Base-by-base conservation (phyloP, 2,888 invertebrate species). In the Gryllus longicercus region DNA sequence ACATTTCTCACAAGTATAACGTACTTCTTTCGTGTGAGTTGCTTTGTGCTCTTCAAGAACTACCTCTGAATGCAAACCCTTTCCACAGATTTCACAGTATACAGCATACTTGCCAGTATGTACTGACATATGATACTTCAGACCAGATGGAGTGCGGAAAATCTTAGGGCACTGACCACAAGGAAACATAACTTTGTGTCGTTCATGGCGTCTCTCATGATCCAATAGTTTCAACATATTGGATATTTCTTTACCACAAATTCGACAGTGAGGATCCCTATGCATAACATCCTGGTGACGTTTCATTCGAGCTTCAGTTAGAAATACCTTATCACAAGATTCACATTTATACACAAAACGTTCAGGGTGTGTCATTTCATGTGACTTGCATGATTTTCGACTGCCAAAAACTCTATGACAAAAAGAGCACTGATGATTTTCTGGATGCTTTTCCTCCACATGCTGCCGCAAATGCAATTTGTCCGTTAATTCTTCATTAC, bases 1-100 rank as follows among this genome's bases (percentile, higher is more conserved):
- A 79, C 84, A 84, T 11, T 82, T 51, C 63, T 84, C 83, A 80
- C 84, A 84, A n/a, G 82, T 82, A 77, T 83, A 84, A 4, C 83
- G 81, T 49, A 82, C 77, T 80, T 84, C 83, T 82, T 84, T 83
- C 12, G 83, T 83, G 76, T 84, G 84, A 3, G 81, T 81, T 1
- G 83, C 83, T 75, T 79, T 82, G 78, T 84, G 84, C 75, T 84
- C 84, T 74, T 82, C 82, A 25, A 83, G 79, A 25, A 82, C 78
- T 18, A 81, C 81, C 16, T 81, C 79, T 2, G 83, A 82, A 80
- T 83, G 82, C 79, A 83, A 82, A 14, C 83, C 83, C 78, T 82
- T 82, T 21, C 82, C 82, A 80, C 84, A 84, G 50, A 82, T 79
- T 77, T 82, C 82, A 81, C 84, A 84, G 50, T 81, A 81, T 8